Evolutionary conservation across 2,797 vertebrate species (phyloP).

Genomic region (Pantherophis vulpinus): DNA sequence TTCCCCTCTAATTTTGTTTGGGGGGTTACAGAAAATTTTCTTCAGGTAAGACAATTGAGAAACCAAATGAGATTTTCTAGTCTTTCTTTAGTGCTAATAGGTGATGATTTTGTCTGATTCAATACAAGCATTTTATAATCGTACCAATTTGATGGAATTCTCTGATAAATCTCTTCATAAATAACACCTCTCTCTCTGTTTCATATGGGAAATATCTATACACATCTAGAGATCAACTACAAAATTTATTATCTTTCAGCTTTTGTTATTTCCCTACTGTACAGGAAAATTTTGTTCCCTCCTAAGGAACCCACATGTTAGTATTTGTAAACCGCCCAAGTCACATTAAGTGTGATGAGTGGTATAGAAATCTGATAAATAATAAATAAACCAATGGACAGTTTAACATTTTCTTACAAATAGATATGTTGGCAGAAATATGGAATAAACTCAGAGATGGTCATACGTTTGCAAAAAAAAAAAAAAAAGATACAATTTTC

Average conservation of each 20-base stretch:
- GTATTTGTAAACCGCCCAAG: background rate
- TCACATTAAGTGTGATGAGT: background rate
- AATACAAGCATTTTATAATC: background rate
- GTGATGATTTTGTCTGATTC: slow-evolving; percentile 15
- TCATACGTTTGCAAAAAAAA: background rate
- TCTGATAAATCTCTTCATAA: background rate
- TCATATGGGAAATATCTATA: background rate
- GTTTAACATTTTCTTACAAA: background rate
- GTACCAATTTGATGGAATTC: background rate
- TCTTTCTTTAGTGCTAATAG: slow-evolving; percentile 2
- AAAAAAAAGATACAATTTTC: background rate
- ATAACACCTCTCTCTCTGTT: background rate
- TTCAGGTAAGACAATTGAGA: slow-evolving; percentile 80
- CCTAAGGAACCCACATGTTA: background rate
- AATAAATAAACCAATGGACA: background rate
- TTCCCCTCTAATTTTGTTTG: slow-evolving; percentile 93
- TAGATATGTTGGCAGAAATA: background rate
- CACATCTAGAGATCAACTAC: background rate
- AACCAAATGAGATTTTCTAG: slow-evolving; percentile 23
- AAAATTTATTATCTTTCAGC: slow-evolving; percentile 1
- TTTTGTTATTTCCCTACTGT: slow-evolving; percentile 13
- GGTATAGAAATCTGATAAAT: background rate
- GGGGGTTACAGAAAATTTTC: slow-evolving; percentile 89
- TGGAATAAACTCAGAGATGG: background rate
- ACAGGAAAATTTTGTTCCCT: background rate